phyloP scores from a whole-genome alignment of 2,113 vertebrate genomes.

The Nannospalax galili region DNA sequence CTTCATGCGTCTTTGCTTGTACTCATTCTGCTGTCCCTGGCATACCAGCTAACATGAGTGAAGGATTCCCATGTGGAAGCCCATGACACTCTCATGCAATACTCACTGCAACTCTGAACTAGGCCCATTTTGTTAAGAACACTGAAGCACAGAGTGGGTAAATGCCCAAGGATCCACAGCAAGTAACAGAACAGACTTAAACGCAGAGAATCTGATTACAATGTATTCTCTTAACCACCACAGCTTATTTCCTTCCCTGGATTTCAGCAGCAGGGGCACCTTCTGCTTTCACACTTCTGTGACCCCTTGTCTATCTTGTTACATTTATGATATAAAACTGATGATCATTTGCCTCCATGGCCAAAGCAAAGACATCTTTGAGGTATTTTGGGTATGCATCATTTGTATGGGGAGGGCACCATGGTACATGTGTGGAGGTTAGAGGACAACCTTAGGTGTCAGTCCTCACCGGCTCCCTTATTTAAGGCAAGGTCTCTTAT shows the following conservation, averaged over 20 bases:
- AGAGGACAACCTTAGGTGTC: not conserved
- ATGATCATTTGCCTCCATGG: not conserved
- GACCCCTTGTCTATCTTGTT: not conserved
- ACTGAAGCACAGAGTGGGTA: not conserved
- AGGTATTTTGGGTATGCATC: not conserved
- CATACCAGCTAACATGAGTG: not conserved
- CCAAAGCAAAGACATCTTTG: not conserved
- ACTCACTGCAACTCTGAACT: not conserved
- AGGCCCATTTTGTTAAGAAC: not conserved
- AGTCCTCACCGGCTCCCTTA: not conserved
- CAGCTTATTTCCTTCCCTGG: constrained; percentile 34
- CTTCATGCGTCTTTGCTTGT: not conserved
- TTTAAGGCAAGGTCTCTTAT: not conserved
- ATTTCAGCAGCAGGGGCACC: not conserved
- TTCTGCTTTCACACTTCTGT: constrained; percentile 22
- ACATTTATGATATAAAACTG: not conserved
- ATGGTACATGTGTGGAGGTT: not conserved
- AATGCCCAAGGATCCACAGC: not conserved
- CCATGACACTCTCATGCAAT: not conserved
- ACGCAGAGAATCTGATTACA: not conserved
- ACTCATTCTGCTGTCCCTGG: constrained; percentile 20
- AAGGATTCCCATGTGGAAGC: not conserved
- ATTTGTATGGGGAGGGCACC: not conserved
- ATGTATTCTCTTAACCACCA: not conserved
- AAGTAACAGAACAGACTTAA: constrained; percentile 9